phyloP scores from a whole-genome alignment of 2,797 vertebrate species.

The Pogonophryne albipinna region DNA sequence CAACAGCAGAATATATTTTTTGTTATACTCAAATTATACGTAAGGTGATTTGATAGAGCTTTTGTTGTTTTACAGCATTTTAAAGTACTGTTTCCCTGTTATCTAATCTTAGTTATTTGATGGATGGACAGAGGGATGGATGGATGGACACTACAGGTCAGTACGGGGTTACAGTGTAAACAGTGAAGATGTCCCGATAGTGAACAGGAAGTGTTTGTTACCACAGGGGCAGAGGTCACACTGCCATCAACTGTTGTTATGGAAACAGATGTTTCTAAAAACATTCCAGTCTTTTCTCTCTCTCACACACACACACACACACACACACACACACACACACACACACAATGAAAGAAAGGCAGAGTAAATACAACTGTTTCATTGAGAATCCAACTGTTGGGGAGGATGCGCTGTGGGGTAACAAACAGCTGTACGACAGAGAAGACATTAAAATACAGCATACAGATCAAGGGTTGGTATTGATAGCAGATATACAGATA shows the following conservation, averaged over 20 bases:
- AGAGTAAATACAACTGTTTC: slow-evolving; percentile 49
- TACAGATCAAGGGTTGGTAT: no score
- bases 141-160: slow-evolving; percentile 27
- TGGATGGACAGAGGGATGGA: slow-evolving; percentile 9
- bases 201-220: slow-evolving; percentile 78
- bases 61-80: background rate
- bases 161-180: slow-evolving; percentile 50
- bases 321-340: slow-evolving; percentile 23
- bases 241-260: slow-evolving; percentile 69
- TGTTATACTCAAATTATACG: no score
- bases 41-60: background rate
- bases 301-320: background rate
- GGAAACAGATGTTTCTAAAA: slow-evolving; percentile 68
- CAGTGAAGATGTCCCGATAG: slow-evolving; percentile 26
- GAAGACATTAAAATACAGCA: no score
- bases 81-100: background rate
- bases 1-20: no score
- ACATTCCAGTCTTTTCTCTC: slow-evolving; percentile 60
- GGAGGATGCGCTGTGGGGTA: no score
- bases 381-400: slow-evolving; percentile 1
- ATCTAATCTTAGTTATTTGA: background rate
- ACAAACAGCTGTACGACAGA: no score
- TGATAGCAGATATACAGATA: no score
- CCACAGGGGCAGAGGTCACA: slow-evolving; percentile 61
- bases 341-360: slow-evolving; percentile 43